Evolutionary conservation across 1,140 invertebrate species (phyloP), one percentile per base, ranked within the genome.

Genomic region (Drosophila dunni): DNA sequence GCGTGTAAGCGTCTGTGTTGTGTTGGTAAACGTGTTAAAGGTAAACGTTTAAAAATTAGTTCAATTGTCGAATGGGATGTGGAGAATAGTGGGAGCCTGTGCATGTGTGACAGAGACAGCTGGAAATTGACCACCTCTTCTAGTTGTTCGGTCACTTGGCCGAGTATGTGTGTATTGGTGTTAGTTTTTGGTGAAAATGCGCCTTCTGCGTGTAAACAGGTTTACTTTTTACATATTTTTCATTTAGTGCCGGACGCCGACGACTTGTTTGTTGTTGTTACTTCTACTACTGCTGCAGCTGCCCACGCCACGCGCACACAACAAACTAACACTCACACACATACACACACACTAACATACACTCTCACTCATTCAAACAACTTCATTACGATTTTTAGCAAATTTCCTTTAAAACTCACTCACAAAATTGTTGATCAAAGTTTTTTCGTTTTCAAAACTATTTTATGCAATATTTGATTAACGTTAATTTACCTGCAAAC

Each of bases 31-130:
- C 70, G 64, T 68, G 45, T 13, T 61, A 54, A 56, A 70, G 58
- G 61, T 60, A 75, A 75, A 72, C 74, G 74, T 77, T 73, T 73
- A 58, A 66, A 73, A 77, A 66, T 73, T 67, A 77, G 69, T 62
- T 62, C 69, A 77, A 77, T 77, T 77, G 62, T 50, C 53, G 50
- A 50, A 60, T 40, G 51, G 34, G n/a, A 20, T 13, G 34, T 11
- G 44, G 51, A 65, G 62, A 62, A 70, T 60, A 54, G 36, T 34
- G 38, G 54, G 61, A 44, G 36, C 34, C 61, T 34, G 63, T 13
- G 15, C 9, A 10, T 42, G 53, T 8, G 62, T n/a, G 36, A 53
- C 20, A 42, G 53, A 45, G 70, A 17, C 20, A 33, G 29, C 24
- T 7, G 8, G 44, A n/a, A 56, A 57, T 58, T 73, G 69, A 77